These are phyloP conservation scores for Dendrophyllia cribrosa DNA, from an alignment of 64 coral and sea anemone genomes.

Conservation along the genomic window DNA sequence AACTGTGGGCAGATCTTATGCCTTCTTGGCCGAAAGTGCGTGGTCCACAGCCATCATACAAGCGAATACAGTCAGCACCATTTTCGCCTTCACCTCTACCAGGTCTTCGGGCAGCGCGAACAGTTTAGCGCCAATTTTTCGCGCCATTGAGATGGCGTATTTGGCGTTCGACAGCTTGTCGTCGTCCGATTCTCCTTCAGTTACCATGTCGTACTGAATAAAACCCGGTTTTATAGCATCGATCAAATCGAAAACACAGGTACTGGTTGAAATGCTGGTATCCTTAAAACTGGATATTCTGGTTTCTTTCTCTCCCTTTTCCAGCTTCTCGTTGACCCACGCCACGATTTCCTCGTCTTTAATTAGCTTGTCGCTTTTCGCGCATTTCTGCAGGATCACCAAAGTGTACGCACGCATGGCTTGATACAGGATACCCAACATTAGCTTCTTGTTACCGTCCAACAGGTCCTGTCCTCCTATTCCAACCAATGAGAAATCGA, in stretches of 20 bases:
- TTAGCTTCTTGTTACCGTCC: slow-evolving; percentile 81
- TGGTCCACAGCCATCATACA: slow-evolving; percentile 88
- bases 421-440: slow-evolving; percentile 84
- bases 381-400: slow-evolving; percentile 84
- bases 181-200: slow-evolving; percentile 47
- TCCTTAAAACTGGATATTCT: slow-evolving; percentile 86
- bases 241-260: slow-evolving; percentile 84
- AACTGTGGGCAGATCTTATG: background rate
- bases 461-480: slow-evolving; percentile 89
- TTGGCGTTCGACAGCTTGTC: slow-evolving; percentile 88
- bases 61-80: slow-evolving; percentile 98
- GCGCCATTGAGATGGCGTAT: slow-evolving; percentile 97
- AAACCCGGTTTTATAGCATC: slow-evolving; percentile 87
- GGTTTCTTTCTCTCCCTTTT: slow-evolving; percentile 49
- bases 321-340: slow-evolving; percentile 94
- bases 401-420: slow-evolving; percentile 94
- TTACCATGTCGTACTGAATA: slow-evolving; percentile 69
- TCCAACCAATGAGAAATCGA: slow-evolving; percentile 94
- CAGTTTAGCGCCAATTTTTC: slow-evolving; percentile 83
- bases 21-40: background rate
- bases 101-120: slow-evolving; percentile 96
- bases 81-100: slow-evolving; percentile 93
- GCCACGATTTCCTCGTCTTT: slow-evolving; percentile 85
- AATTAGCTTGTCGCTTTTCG: slow-evolving; percentile 72
- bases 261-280: slow-evolving; percentile 68